Evolutionary conservation across 2,113 vertebrate genomes (phyloP), one percentile per base, ranked within the genome.

Genomic region (Sinocyclocheilus anophthalmus): DNA sequence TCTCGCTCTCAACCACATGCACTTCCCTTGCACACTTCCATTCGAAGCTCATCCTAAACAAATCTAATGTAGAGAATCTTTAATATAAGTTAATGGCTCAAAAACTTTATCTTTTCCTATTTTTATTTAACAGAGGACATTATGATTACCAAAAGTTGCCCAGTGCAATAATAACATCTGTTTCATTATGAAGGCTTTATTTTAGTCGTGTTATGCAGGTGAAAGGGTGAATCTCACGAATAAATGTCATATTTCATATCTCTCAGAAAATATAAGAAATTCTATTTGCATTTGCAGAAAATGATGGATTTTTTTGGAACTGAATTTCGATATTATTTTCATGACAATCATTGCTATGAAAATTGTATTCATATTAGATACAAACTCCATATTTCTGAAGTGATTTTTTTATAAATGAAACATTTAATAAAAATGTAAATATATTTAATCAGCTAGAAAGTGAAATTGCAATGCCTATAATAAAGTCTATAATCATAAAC

Each of bases 141-240:
- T 72, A 37, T 24, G 72, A 83, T 89, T 89, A 92, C 91, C 93
- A 92, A 94, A 93, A 88, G 61, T 88, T 85, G 77, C 76, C 73
- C 61, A 83, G 90, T 85, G 76, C 84, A 84, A 83, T 83, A 83
- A 73, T 73, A 67, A 16, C 5, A 14, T 10, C 48, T 45, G 8
- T 69, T 69, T 67, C 63, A 22, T 37, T 69, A 11, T 37, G 20
- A 53, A 75, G 81, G 70, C 77, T 85, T 86, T 88, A 80, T 84
- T 48, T 87, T 8, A 82, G 39, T n/a, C 7, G 81, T 73, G 39
- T 59, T 59, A 73, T 55, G 57, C 76, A 33, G 84, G 65, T 63
- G 53, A 76, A 48, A 42, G 72, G 18, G 30, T 24, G 81, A 84
- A 72, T 37, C 67, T 57, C 48, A 72, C 4, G 42, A 50, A 70